Percentiles rank a stretch among this genome's conserved stretches.
Evolutionary conservation across 2,888 invertebrate genomes (phyloP).

Genomic region (Caenorhabditis wallacei): DNA sequence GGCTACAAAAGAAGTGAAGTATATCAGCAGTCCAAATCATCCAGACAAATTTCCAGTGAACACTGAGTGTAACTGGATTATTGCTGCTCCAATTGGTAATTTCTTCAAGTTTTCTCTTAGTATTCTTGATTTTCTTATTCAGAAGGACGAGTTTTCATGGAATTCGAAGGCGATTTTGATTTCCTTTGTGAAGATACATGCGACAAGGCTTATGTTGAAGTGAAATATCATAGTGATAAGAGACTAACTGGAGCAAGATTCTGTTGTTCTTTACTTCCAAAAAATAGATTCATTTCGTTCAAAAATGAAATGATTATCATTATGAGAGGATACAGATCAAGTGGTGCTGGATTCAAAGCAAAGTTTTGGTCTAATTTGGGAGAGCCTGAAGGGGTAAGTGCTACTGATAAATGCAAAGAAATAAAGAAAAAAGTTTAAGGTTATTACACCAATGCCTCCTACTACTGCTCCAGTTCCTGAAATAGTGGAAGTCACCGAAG

Average conservation of each 20-base stretch:
- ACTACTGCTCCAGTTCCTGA: slow-evolving; percentile 37
- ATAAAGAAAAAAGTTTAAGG: background rate
- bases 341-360: slow-evolving; percentile 75
- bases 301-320: slow-evolving; percentile 79
- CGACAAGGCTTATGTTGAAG: slow-evolving; percentile 81
- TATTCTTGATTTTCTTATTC: no score
- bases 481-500: background rate
- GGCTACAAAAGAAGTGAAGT: slow-evolving; percentile 70
- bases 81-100: slow-evolving; percentile 72
- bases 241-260: slow-evolving; percentile 81
- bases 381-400: slow-evolving; percentile 45
- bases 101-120: background rate
- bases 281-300: slow-evolving; percentile 74
- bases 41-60: slow-evolving; percentile 74
- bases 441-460: slow-evolving; percentile 45
- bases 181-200: slow-evolving; percentile 82
- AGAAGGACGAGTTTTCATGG: slow-evolving; percentile 72
- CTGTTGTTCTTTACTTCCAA: slow-evolving; percentile 79
- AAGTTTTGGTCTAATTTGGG: slow-evolving; percentile 77
- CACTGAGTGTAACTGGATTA: slow-evolving; percentile 80
- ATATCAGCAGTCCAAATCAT: slow-evolving; percentile 74
- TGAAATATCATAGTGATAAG: slow-evolving; percentile 80
- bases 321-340: slow-evolving; percentile 74
- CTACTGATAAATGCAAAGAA: no score
- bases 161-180: slow-evolving; percentile 79